Evolutionary conservation across 1,140 invertebrate species (phyloP), one percentile per base, ranked within the genome.

Genomic region (Cardiocondyla obscurior): DNA sequence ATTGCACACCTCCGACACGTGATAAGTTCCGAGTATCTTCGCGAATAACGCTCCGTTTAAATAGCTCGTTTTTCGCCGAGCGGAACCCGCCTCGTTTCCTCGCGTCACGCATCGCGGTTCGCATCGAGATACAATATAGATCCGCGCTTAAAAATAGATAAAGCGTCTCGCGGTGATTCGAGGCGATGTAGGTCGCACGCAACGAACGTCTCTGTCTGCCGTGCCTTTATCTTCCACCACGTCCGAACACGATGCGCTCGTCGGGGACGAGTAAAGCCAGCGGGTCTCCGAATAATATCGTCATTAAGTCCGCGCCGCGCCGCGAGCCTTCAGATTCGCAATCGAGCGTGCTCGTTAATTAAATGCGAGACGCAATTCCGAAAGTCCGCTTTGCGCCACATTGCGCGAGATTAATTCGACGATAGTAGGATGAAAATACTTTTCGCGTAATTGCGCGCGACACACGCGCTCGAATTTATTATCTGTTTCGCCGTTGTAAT

Each of bases 61-160:
- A 79, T 79, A 79, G 46, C 74, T 53, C 25, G 74, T 69, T 79
- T 79, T 53, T 46, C 62, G 62, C 74, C 62, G 62, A 79, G 74
- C 74, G 74, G 62, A 79, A 79, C 74, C 74, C 46, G 62, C 73
- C 25, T 64, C 62, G 74, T 33, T 69, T 53, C 62, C 74, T 79
- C 74, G 7, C 74, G 62, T 79, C 74, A 79, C 49, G 62, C 74
- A 79, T 53, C 74, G 33, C 62, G 62, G 25, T 79, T n/a, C 30
- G 62, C 46, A 42, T 57, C 30, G 46, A 73, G 46, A 79, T 69
- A 69, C 62, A 55, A 79, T 79, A 79, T 53, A 67, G 74, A 79
- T 46, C 16, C 49, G 46, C 57, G 57, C 64, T 79, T 79, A 79
- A 79, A 79, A 79, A 79, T 79, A 79, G 74, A 79, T 79, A 79